Evolutionary conservation across 92 coral and sea anemone genomes (phyloP), one percentile per base, ranked within the genome.

Genomic region (Epizoanthus rinbou): DNA sequence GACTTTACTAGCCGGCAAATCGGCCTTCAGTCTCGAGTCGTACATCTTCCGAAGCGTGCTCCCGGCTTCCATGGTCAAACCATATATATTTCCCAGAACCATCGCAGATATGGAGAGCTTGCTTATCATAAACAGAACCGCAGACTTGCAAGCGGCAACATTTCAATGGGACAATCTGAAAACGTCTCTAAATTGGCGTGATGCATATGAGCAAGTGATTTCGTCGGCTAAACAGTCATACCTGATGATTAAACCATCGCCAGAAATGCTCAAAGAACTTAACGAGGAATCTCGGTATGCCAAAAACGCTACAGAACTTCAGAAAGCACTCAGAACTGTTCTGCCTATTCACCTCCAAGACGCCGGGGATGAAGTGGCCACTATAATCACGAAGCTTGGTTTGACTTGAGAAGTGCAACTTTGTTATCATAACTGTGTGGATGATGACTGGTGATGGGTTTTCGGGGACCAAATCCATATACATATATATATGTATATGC

Each of bases 211-310:
- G 79, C 86, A 89, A 86, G 92, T 89, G 60, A 43, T 89, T 59
- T 50, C 90, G n/a, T 71, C 81, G 3, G 92, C 92, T 39, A 89
- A 89, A 76, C 89, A 89, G 65, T 80, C 90, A 28, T 89, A 89
- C 39, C 52, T 89, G 6, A 70, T 79, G 89, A 80, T 89, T 18
- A 89, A 89, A 69, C 92, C 92, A 11, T 85, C 92, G 33, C 81
- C 92, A 59, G 92, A 89, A 69, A 89, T 89, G 68, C 87, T 89
- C 39, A 83, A 82, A 19, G 88, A 89, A 37, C 75, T 89, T 4
- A 89, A 89, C 80, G 87, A 85, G 28, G 88, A 82, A 15, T 80
- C 74, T 19, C 45, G 90, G 17, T 73, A 76, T 75, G 69, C 89
- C 6, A 31, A 73, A 33, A 75, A 56, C 22, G 74, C 68, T 8